Evolutionary conservation across 2,888 invertebrate species (phyloP), one percentile per base, ranked within the genome.

Genomic region (Heliconius ethilla): DNA sequence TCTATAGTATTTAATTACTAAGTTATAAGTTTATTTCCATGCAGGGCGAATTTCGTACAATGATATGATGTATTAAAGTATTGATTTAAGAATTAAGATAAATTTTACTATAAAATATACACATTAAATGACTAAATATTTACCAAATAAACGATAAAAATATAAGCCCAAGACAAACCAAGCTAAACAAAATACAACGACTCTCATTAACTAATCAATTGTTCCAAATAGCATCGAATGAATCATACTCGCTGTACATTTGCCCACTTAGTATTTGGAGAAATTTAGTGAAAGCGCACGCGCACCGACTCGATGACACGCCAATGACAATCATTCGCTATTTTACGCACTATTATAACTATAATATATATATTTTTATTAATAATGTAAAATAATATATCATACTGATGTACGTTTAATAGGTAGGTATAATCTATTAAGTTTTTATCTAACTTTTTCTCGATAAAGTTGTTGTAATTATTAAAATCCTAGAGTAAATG

Each of bases 281-380:
- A 78, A 76, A 78, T 69, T 73, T 27, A 40, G 78, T 78, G 78
- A 78, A 78, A 78, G 76, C 69, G 70, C 40, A 72, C 66, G 70
- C 73, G 51, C 62, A 70, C 13, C 18, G 69, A 45, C 69, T 75
- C 13, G 75, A 78, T 70, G 69, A 70, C 69, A 62, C 63, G 62
- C 70, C 75, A 69, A 77, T 59, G 59, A 55, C 63, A 67, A 72
- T 66, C 55, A 77, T 25, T 77, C 59, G 67, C 51, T 45, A 51
- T 72, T 72, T 70, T 73, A 63, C 45, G 25, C 27, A 65, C 45
- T 63, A 27, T 55, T 33, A 59, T 72, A n/a, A n/a, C 6, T 13
- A 59, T 29, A 72, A 37, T 25, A 59, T 59, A 13, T 72, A 18
- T 55, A 0, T 70, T 51, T 70, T 55, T 67, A 40, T 25, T 67